Conservation (phyloP, 92 coral and sea anemone species). For the Desmophyllum pertusum region DNA sequence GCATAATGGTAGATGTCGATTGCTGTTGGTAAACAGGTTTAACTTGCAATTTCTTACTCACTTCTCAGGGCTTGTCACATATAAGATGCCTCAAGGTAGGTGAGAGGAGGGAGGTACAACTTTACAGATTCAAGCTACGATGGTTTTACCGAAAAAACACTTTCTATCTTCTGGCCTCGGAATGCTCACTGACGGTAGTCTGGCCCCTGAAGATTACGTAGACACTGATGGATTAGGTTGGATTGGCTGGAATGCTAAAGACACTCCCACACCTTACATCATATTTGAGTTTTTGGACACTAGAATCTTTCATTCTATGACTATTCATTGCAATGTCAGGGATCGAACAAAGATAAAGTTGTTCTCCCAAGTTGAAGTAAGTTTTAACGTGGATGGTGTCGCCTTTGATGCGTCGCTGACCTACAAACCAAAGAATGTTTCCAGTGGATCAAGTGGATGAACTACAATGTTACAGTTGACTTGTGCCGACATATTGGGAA, state of each 20-base stretch:
- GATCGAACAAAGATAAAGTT: conserved; percentile 45
- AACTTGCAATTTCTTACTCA: neutral
- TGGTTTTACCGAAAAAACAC: conserved; percentile 54
- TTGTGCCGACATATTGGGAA: conserved; percentile 76
- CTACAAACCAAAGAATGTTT: conserved; percentile 32
- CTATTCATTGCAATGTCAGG: conserved; percentile 73
- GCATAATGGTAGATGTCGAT: neutral
- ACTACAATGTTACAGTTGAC: conserved; percentile 74
- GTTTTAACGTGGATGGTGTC: conserved; percentile 52
- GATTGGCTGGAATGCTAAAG: conserved; percentile 71
- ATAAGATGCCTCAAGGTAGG: conserved; percentile 80
- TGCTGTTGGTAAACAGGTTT: neutral
- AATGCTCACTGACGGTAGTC: conserved; percentile 67
- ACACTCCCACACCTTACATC: conserved; percentile 60
- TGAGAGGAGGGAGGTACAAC: conserved; percentile 36
- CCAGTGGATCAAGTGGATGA: conserved; percentile 56
- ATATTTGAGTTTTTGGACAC: conserved; percentile 54
- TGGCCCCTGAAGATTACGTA: conserved; percentile 46
- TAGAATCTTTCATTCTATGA: conserved; percentile 63
- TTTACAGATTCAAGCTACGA: conserved; percentile 70
- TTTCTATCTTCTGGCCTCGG: conserved; percentile 66
- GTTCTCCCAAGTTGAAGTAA: conserved; percentile 59
- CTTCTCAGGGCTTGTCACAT: conserved; percentile 74
- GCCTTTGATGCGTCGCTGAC: conserved; percentile 20
- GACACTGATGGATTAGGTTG: conserved; percentile 57